Percentiles rank a stretch among this genome's conserved stretches.
These are phyloP conservation scores for Therioaphis trifolii DNA, from an alignment of 2,888 invertebrate genomes.

Conservation along the genomic window DNA sequence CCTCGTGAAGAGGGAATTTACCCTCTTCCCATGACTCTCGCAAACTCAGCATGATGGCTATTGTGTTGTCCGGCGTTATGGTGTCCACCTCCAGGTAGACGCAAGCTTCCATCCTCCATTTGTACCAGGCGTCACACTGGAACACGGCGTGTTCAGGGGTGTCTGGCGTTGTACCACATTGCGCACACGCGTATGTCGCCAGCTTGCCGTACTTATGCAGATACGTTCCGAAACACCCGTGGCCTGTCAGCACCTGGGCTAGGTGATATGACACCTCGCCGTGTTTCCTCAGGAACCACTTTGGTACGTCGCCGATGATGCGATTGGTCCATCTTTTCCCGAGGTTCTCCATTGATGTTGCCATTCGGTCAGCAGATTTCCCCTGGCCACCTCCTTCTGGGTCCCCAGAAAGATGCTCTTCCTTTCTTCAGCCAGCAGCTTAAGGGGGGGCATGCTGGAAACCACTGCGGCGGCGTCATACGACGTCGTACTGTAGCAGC, in stretches of 20 bases:
- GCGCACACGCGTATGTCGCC: neutral
- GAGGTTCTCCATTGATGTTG: neutral
- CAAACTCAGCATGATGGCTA: neutral
- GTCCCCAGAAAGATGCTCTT: neutral
- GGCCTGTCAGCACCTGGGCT: no score
- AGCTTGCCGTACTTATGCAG: neutral
- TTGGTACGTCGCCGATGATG: neutral
- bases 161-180: neutral
- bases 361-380: neutral
- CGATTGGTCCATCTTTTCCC: neutral
- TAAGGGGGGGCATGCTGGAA: neutral
- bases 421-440: neutral
- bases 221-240: neutral
- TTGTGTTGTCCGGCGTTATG: neutral
- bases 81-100: neutral
- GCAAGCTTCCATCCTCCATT: neutral
- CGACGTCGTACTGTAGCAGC: neutral
- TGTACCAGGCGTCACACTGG: neutral
- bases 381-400: neutral
- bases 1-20: neutral
- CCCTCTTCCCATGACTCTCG: neutral
- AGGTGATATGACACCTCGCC: neutral
- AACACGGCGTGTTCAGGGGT: neutral
- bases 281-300: neutral
- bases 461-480: neutral